Evolutionary conservation across 2,797 vertebrate genomes (phyloP).

Genomic region (Apodemus agrarius): DNA sequence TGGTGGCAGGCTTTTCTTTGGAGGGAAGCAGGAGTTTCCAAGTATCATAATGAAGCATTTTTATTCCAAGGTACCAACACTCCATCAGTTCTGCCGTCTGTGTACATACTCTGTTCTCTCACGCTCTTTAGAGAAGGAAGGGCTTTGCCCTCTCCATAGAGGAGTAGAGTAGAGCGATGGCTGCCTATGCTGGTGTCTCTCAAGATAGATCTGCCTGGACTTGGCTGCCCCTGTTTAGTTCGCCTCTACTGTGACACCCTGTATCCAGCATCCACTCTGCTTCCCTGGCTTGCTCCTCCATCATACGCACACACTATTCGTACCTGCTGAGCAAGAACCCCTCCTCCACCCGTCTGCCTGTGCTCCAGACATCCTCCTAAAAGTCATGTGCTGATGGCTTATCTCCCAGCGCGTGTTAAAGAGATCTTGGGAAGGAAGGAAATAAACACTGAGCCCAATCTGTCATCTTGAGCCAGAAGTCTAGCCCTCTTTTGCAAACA

Average conservation of each 20-base stretch:
- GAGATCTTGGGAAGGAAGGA: background rate
- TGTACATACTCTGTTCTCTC: background rate
- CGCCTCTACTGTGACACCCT: background rate
- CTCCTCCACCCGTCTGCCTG: background rate
- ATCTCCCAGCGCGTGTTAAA: background rate
- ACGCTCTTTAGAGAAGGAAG: background rate
- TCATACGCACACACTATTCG: too few relatives aligned
- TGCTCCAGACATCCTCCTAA: background rate
- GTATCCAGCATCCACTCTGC: background rate
- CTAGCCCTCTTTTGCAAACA: background rate
- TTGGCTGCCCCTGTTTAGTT: background rate
- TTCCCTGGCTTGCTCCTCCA: background rate
- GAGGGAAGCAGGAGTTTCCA: background rate
- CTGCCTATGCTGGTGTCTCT: rapidly evolving
- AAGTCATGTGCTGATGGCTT: background rate
- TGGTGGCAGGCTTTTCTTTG: background rate
- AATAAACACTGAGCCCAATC: background rate
- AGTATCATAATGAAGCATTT: background rate
- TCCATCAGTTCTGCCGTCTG: background rate
- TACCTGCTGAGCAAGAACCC: background rate
- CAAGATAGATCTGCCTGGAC: background rate
- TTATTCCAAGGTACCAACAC: background rate
- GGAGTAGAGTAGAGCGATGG: too few relatives aligned
- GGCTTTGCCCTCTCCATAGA: too few relatives aligned
- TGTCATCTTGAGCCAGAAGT: background rate